Evolutionary conservation across 2,113 vertebrate genomes (phyloP).

Genomic region (Campylorhamphus procurvoides): DNA sequence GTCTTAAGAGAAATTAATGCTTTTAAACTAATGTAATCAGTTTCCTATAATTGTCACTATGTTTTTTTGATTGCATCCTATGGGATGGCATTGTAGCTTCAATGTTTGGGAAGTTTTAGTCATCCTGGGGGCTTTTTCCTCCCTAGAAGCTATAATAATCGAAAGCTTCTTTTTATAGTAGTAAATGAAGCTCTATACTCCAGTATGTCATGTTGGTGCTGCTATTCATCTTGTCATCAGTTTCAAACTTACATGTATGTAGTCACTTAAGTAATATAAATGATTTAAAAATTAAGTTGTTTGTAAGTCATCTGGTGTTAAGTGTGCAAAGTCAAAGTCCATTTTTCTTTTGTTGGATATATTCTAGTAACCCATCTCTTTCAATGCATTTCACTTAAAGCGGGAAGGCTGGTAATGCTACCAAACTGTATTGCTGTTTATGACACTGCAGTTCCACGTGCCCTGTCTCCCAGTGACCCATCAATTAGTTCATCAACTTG

Average conservation of each 20-base stretch:
- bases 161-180: constrained; percentile 20
- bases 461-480: constrained; percentile 55
- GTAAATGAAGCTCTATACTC: constrained; percentile 36
- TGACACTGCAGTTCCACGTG: constrained; percentile 65
- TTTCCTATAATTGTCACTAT: constrained; percentile 85
- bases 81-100: constrained; percentile 78
- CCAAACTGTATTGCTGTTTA: constrained; percentile 48
- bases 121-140: background rate
- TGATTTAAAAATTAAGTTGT: constrained; percentile 75
- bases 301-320: constrained; percentile 43
- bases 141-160: background rate
- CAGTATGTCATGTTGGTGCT: background rate
- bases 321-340: constrained; percentile 13
- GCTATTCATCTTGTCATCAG: constrained; percentile 49
- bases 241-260: constrained; percentile 67
- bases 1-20: constrained; percentile 92
- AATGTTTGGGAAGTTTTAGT: constrained; percentile 64
- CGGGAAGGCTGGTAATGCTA: constrained; percentile 42
- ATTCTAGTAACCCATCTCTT: constrained; percentile 24
- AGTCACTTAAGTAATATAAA: constrained; percentile 68
- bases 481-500: constrained; percentile 72
- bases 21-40: constrained; percentile 91
- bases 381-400: background rate
- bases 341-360: constrained; percentile 32
- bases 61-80: constrained; percentile 69